These are phyloP conservation scores for Plectus sambesii DNA, from an alignment of 1,140 invertebrate species.

Conservation along the genomic window DNA sequence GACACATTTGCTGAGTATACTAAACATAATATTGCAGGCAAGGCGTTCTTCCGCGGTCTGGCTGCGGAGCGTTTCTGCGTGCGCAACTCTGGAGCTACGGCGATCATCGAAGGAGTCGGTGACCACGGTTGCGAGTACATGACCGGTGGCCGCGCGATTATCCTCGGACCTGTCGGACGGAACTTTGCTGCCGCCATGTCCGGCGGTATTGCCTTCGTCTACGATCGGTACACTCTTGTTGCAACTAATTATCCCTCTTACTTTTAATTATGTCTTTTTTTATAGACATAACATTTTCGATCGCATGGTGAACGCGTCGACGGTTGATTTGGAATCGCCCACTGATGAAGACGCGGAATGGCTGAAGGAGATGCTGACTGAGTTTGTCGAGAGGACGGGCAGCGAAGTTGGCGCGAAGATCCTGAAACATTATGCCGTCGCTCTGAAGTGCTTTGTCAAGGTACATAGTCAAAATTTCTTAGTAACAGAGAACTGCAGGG, in stretches of 20 bases:
- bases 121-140: slow-evolving; percentile 98
- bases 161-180: slow-evolving; percentile 75
- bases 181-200: slow-evolving; percentile 98
- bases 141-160: slow-evolving; percentile 82
- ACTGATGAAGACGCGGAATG: slow-evolving; percentile 61
- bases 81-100: slow-evolving; percentile 79
- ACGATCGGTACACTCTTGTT: too few relatives aligned
- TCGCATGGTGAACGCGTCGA: too few relatives aligned
- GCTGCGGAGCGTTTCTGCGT: slow-evolving; percentile 92
- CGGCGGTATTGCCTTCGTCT: slow-evolving; percentile 84
- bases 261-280: slow-evolving; percentile 14
- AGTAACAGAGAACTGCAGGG: slow-evolving; percentile 12
- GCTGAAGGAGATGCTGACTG: slow-evolving; percentile 64
- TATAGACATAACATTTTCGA: slow-evolving; percentile 21
- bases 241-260: neutral
- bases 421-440: slow-evolving; percentile 66
- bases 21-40: too few relatives aligned
- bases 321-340: too few relatives aligned
- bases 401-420: slow-evolving; percentile 68
- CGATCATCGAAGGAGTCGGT: slow-evolving; percentile 78
- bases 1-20: too few relatives aligned
- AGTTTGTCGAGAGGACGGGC: slow-evolving; percentile 75
- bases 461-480: slow-evolving; percentile 50
- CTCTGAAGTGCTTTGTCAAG: slow-evolving; percentile 68
- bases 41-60: slow-evolving; percentile 86